A percentile compares a stretch with the other conserved stretches of the same genome.
Conservation (phyloP, 2,888 invertebrate genomes). For the Brenthis daphne region DNA sequence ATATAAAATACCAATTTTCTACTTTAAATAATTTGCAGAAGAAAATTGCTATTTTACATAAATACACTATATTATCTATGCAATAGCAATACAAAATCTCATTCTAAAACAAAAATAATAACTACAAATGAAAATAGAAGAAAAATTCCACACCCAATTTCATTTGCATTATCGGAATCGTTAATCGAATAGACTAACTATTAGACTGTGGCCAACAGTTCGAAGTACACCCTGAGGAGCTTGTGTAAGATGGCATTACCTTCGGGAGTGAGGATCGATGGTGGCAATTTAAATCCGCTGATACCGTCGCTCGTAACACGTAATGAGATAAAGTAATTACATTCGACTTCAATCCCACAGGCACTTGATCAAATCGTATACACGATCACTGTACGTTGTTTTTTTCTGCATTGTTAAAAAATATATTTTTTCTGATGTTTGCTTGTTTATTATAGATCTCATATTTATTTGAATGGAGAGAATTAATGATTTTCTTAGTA, state of each 20-base stretch:
- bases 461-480: too few species aligned
- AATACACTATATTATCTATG: too few species aligned
- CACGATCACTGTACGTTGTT: not conserved
- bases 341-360: slow-evolving; percentile 50
- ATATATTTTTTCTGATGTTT: not conserved
- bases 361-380: slow-evolving; percentile 25
- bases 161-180: slow-evolving; percentile 25
- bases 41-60: too few species aligned
- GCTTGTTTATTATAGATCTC: not conserved
- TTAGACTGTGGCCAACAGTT: slow-evolving; percentile 33
- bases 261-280: slow-evolving; percentile 53
- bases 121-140: not conserved
- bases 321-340: slow-evolving; percentile 71
- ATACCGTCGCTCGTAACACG: slow-evolving; percentile 65
- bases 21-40: too few species aligned
- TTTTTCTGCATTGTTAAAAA: not conserved
- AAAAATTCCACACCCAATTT: slow-evolving; percentile 9
- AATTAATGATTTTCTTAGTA: not conserved
- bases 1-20: too few species aligned
- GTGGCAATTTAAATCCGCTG: slow-evolving; percentile 61
- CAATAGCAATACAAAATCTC: too few species aligned
- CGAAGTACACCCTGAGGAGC: slow-evolving; percentile 37
- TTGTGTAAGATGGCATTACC: slow-evolving; percentile 38
- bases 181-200: slow-evolving; percentile 30
- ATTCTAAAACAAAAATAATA: not conserved